Conservation (phyloP, 2,797 vertebrate species). For the Thunnus albacares region DNA sequence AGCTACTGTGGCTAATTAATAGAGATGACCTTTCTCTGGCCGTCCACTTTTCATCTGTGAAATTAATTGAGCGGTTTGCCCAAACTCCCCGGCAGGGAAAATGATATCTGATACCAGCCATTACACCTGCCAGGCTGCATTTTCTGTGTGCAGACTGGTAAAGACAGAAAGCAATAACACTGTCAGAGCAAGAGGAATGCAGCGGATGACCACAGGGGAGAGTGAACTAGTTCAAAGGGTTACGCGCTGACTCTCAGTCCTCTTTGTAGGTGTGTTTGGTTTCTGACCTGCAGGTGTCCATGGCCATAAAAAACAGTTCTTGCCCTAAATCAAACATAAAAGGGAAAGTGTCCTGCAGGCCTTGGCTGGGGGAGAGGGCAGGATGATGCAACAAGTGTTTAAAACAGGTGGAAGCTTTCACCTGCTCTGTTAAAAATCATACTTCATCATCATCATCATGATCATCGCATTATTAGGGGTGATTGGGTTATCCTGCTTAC, state of each 20-base stretch:
- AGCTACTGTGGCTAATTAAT: slow-evolving; percentile 50
- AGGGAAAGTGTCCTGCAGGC: slow-evolving; percentile 55
- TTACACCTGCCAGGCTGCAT: slow-evolving; percentile 59
- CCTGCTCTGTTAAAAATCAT: slow-evolving; percentile 33
- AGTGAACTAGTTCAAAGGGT: slow-evolving; percentile 66
- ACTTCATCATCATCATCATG: neutral
- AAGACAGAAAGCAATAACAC: slow-evolving; percentile 45
- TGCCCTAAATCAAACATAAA: slow-evolving; percentile 68
- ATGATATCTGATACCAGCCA: slow-evolving; percentile 53
- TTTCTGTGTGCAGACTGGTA: neutral
- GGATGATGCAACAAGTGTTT: slow-evolving; percentile 38
- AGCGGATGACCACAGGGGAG: slow-evolving; percentile 36
- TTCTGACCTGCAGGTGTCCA: slow-evolving; percentile 73
- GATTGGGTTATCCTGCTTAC: neutral
- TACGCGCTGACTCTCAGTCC: slow-evolving; percentile 3
- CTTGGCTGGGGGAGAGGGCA: slow-evolving; percentile 10
- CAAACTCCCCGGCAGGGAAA: slow-evolving; percentile 32
- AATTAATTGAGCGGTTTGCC: slow-evolving; percentile 63
- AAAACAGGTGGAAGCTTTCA: slow-evolving; percentile 46
- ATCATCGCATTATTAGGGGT: slow-evolving; percentile 11
- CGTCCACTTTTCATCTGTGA: slow-evolving; percentile 45
- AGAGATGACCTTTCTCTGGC: slow-evolving; percentile 52
- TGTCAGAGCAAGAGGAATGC: slow-evolving; percentile 25
- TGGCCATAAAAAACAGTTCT: slow-evolving; percentile 58
- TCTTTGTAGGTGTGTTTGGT: slow-evolving; percentile 71